Conservation (phyloP, 2,888 invertebrate species). For the Lithophane leautieri region DNA sequence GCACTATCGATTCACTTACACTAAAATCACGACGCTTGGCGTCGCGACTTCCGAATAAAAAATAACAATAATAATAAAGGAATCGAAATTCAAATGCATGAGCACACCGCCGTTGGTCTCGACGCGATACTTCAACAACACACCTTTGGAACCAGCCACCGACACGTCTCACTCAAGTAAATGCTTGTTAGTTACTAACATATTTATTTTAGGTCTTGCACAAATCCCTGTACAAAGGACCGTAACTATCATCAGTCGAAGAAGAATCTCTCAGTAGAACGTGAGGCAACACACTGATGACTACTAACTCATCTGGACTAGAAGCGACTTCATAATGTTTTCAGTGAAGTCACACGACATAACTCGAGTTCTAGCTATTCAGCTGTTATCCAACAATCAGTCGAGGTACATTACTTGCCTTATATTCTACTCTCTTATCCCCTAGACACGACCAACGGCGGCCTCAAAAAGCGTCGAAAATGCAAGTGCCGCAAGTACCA, state of each 20-base stretch:
- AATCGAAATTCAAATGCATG: conserved; percentile 87
- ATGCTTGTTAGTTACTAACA: conserved; percentile 45
- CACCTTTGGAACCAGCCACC: conserved; percentile 32
- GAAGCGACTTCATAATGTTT: conserved; percentile 47
- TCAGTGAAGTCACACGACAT: conserved; percentile 35
- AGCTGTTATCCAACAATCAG: conserved; percentile 29
- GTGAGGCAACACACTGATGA: conserved; percentile 49
- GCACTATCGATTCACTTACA: conserved; percentile 90
- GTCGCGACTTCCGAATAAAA: conserved; percentile 77
- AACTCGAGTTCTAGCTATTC: conserved; percentile 27
- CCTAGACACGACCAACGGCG: conserved; percentile 65
- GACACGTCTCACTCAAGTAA: conserved; percentile 26
- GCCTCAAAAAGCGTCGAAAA: conserved; percentile 78
- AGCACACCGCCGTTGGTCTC: conserved; percentile 75
- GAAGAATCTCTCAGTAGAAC: conserved; percentile 39
- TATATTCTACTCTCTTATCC: conserved; percentile 35
- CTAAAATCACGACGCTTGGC: conserved; percentile 87
- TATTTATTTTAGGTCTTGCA: conserved; percentile 36
- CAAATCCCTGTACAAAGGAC: conserved; percentile 53
- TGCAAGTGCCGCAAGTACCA: conserved; percentile 82
- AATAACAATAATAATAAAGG: conserved; percentile 81
- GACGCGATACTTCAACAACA: conserved; percentile 29
- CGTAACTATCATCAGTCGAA: conserved; percentile 37
- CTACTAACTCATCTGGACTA: conserved; percentile 57
- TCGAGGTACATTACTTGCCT: conserved; percentile 38